A percentile compares a stretch with the other conserved stretches of the same genome.
Evolutionary conservation across 2,888 invertebrate genomes (phyloP).

Genomic region (Epirrhoe alternata): DNA sequence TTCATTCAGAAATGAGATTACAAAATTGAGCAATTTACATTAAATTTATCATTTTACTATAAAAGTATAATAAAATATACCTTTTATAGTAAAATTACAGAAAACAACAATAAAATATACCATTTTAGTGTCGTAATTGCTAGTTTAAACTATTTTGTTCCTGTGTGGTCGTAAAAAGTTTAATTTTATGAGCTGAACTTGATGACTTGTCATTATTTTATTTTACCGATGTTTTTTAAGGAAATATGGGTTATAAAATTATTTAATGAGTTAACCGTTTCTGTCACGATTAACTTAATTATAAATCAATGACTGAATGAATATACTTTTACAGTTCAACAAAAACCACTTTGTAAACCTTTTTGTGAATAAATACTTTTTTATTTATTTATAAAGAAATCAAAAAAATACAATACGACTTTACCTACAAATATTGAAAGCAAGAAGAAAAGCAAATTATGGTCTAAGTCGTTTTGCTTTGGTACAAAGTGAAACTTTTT

Average conservation of each 20-base stretch:
- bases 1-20: constrained; percentile 14
- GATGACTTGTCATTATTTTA: constrained; percentile 42
- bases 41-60: constrained; percentile 28
- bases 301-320: background rate
- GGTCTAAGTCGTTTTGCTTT: too few species aligned
- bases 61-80: constrained; percentile 36
- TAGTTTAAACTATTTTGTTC: constrained; percentile 36
- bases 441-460: too few species aligned
- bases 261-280: constrained; percentile 13
- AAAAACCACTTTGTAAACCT: too few species aligned
- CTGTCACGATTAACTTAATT: background rate
- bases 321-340: background rate
- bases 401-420: too few species aligned
- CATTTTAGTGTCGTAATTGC: constrained; percentile 44
- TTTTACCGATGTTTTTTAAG: constrained; percentile 31
- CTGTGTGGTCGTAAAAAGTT: constrained; percentile 34
- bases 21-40: constrained; percentile 32
- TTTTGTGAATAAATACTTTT: too few species aligned
- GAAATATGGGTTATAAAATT: constrained; percentile 33
- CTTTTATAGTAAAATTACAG: constrained; percentile 35
- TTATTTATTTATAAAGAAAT: too few species aligned
- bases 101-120: constrained; percentile 39
- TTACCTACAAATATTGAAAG: too few species aligned
- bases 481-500: too few species aligned
- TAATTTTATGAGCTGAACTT: constrained; percentile 39